Conservation (phyloP, 2,113 vertebrate genomes). For the Fregetta grallaria region DNA sequence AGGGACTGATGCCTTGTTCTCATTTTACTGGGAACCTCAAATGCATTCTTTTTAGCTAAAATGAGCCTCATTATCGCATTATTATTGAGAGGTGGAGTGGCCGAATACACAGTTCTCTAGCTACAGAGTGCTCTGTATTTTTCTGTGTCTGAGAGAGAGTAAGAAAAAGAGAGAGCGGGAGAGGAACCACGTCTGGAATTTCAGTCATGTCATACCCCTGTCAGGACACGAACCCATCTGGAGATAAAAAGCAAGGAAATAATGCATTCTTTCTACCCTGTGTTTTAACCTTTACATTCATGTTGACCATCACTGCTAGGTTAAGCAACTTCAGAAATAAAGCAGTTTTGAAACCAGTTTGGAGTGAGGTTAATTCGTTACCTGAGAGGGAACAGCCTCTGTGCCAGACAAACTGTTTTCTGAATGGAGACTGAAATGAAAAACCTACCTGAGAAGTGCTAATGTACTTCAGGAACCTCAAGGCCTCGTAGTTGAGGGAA, state of each 20-base stretch:
- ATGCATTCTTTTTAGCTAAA: background rate
- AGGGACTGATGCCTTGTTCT: background rate
- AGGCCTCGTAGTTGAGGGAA: slow-evolving; percentile 86
- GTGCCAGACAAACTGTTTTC: background rate
- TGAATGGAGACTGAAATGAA: background rate
- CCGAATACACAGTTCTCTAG: background rate
- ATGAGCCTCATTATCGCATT: background rate
- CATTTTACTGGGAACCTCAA: background rate
- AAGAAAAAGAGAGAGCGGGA: background rate
- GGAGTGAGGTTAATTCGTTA: background rate
- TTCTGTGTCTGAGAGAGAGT: background rate
- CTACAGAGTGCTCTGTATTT: background rate
- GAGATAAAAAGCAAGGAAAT: background rate
- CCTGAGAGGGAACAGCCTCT: background rate
- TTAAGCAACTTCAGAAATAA: background rate
- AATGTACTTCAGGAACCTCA: slow-evolving; percentile 89
- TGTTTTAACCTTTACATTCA: background rate
- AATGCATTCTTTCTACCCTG: background rate
- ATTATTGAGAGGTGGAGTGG: background rate
- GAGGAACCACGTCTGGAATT: background rate
- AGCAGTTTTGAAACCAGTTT: background rate
- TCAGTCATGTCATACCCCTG: background rate
- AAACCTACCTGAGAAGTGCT: slow-evolving; percentile 84
- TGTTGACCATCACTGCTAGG: background rate
- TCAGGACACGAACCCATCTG: background rate